Evolutionary conservation across 2,113 vertebrate genomes (phyloP).

Genomic region (Zootoca vivipara): DNA sequence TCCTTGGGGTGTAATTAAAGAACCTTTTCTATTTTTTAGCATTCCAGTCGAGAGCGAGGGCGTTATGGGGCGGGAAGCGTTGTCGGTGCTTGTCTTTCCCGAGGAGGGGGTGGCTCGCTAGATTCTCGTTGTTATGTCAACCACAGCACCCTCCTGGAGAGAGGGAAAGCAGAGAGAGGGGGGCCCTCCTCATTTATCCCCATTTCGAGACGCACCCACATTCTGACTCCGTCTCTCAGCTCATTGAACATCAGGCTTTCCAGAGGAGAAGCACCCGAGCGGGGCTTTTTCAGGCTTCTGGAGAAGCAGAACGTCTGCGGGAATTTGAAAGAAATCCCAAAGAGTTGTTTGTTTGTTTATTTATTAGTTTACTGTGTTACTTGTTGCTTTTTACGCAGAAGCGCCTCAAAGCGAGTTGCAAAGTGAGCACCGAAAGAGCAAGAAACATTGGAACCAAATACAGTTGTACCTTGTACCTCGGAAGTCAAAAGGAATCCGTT

Average conservation of each 20-base stretch:
- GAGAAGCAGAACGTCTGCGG: not conserved
- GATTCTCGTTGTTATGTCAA: not conserved
- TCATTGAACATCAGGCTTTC: not conserved
- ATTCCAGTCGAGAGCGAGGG: not conserved
- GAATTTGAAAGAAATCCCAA: not conserved
- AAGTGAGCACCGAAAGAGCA: too few relatives aligned
- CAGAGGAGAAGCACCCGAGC: not conserved
- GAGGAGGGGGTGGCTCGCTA: not conserved
- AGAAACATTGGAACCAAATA: too few relatives aligned
- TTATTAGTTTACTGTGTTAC: too few relatives aligned
- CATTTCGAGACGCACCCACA: not conserved
- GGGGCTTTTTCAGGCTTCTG: not conserved
- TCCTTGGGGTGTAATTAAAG: constrained; percentile 16
- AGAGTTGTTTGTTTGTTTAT: not conserved
- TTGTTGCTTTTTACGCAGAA: too few relatives aligned
- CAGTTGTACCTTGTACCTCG: too few relatives aligned
- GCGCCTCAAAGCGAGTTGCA: too few relatives aligned
- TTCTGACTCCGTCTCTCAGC: not conserved
- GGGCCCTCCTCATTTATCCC: not conserved
- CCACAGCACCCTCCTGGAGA: not conserved
- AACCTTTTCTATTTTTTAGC: not conserved
- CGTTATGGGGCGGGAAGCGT: not conserved
- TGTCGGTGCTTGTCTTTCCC: not conserved
- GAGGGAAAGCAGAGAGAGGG: not conserved
- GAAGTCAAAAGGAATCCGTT: too few relatives aligned